Evolutionary conservation across 2,797 vertebrate species (phyloP).

Genomic region (Otolemur crassicaudatus): DNA sequence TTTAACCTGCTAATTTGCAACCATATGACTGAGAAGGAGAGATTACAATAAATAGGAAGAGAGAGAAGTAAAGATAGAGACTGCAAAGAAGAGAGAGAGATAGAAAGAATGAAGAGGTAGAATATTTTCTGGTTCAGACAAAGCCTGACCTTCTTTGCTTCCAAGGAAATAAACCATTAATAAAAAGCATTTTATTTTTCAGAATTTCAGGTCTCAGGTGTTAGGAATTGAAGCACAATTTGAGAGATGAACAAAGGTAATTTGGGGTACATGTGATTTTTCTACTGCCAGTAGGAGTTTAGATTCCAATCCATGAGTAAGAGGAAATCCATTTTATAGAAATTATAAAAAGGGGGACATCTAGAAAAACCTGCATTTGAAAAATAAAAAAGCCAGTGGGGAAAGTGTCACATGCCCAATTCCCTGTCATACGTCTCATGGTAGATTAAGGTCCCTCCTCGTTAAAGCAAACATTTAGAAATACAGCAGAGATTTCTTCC

Average conservation of each 20-base stretch:
- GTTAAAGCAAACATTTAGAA: conserved; percentile 40
- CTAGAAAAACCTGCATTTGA: not conserved
- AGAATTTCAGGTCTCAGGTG: not conserved
- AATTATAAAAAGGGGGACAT: not conserved
- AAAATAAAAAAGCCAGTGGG: not conserved
- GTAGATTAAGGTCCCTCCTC: not conserved
- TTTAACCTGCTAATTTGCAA: not conserved
- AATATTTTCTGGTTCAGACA: not conserved
- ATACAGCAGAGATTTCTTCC: not conserved
- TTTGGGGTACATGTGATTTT: not conserved
- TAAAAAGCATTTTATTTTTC: not conserved
- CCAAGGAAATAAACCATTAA: not conserved
- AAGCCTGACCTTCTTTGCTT: not conserved
- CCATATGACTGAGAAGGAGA: not conserved
- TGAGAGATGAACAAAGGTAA: not conserved
- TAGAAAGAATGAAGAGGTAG: not conserved
- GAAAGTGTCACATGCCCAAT: not conserved
- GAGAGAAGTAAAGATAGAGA: not conserved
- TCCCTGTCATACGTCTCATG: not conserved
- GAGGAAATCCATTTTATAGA: not conserved
- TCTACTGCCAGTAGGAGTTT: not conserved
- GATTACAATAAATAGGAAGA: not conserved
- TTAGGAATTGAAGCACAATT: not conserved
- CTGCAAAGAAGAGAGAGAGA: not conserved
- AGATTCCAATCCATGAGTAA: not conserved